These are phyloP conservation scores for Todiramphus saurophagus DNA, from an alignment of 2,113 vertebrate species.

Conservation along the genomic window DNA sequence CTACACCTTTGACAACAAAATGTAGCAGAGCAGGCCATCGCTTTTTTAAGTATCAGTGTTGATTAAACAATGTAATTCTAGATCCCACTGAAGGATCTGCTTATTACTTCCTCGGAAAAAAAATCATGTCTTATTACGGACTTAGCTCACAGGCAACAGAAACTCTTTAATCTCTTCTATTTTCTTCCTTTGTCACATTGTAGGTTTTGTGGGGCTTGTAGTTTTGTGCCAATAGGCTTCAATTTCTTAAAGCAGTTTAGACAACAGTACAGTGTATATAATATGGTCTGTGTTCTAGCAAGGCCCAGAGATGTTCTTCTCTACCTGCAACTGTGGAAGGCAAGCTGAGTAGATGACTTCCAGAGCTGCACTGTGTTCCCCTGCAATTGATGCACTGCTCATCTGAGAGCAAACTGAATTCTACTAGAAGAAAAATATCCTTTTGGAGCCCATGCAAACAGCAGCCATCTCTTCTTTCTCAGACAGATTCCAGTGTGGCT, in stretches of 20 bases:
- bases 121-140: background rate
- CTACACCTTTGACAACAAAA: background rate
- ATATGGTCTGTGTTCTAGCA: background rate
- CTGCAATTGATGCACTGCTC: background rate
- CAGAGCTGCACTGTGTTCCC: background rate
- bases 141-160: background rate
- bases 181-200: background rate
- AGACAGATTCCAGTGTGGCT: background rate
- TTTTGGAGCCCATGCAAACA: background rate
- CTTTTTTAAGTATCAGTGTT: background rate
- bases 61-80: background rate
- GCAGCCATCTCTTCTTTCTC: background rate
- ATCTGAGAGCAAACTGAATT: background rate
- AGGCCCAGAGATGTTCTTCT: background rate
- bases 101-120: background rate
- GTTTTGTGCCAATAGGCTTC: background rate
- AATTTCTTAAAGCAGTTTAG: background rate
- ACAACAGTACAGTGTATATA: background rate
- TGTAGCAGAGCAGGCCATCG: background rate
- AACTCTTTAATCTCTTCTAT: background rate
- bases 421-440: background rate
- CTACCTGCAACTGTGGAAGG: background rate
- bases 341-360: background rate
- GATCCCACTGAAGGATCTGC: background rate
- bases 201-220: background rate